Percentiles rank a stretch among this genome's conserved stretches.
Evolutionary conservation across 1,140 invertebrate species (phyloP).

Genomic region (Sitobion miscanthi): DNA sequence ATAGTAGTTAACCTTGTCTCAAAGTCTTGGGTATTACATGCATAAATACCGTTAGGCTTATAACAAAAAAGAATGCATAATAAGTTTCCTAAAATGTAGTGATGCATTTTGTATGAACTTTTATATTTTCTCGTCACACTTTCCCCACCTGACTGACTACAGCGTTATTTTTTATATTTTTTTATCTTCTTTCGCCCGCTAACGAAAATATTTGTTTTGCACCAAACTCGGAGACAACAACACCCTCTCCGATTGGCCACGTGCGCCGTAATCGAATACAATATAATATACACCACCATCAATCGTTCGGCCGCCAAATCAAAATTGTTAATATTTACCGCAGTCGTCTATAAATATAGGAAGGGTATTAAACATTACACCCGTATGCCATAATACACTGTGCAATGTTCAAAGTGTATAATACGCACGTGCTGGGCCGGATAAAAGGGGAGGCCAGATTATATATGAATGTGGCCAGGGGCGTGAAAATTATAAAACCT

Average conservation of each 20-base stretch:
- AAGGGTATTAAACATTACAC: background rate
- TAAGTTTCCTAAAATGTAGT: background rate
- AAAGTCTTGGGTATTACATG: background rate
- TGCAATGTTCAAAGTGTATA: background rate
- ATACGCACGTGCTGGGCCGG: background rate
- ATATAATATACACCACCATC: background rate
- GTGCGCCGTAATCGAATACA: background rate
- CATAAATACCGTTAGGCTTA: background rate
- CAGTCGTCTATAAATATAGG: background rate
- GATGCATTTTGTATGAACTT: background rate
- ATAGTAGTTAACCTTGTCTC: background rate
- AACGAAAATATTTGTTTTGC: background rate
- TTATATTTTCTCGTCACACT: background rate
- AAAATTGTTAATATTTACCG: slow-evolving; percentile 19
- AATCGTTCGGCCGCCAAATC: background rate
- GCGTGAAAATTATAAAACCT: background rate
- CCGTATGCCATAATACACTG: background rate
- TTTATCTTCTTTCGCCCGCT: background rate
- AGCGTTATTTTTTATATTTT: background rate
- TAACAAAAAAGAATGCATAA: background rate
- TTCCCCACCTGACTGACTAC: background rate
- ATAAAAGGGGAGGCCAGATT: background rate
- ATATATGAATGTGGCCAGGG: background rate
- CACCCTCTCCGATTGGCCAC: background rate
- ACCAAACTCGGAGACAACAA: background rate